Conservation (phyloP, 1,140 invertebrate species). For the Chymomyza costata region DNA sequence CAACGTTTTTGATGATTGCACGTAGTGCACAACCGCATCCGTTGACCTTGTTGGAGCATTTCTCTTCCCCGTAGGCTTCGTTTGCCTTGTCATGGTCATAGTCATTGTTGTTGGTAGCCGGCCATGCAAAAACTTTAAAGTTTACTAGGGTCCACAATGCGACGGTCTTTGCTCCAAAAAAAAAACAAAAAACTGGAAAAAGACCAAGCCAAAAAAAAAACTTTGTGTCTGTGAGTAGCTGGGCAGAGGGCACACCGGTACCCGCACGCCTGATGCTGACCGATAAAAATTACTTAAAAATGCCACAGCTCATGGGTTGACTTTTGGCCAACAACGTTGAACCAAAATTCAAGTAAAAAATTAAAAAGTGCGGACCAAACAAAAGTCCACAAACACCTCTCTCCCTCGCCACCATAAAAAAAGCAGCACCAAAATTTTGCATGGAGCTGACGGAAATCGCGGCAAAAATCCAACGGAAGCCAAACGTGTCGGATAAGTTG, state of each 20-base stretch:
- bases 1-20: neutral
- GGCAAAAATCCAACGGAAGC: conserved; percentile 65
- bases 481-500: conserved; percentile 60
- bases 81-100: too few species aligned
- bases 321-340: conserved; percentile 62
- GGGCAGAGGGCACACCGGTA: neutral
- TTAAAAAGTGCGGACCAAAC: neutral
- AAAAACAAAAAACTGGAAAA: neutral
- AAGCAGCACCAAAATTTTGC: conserved; percentile 20
- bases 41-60: conserved; percentile 44
- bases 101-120: conserved; percentile 39
- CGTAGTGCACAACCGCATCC: conserved; percentile 29
- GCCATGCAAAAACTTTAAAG: conserved; percentile 46
- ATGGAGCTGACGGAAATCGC: conserved; percentile 50
- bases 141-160: conserved; percentile 26
- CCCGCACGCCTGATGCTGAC: conserved; percentile 27
- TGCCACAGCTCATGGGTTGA: conserved; percentile 74
- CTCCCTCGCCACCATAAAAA: conserved; percentile 7
- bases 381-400: neutral
- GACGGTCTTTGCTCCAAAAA: too few species aligned
- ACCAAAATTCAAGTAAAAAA: conserved; percentile 27
- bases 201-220: neutral
- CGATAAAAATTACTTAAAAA: conserved; percentile 75
- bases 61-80: too few species aligned
- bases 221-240: neutral